Evolutionary conservation across 1,140 invertebrate genomes (phyloP).

Genomic region (Mizuhopecten yessoensis): DNA sequence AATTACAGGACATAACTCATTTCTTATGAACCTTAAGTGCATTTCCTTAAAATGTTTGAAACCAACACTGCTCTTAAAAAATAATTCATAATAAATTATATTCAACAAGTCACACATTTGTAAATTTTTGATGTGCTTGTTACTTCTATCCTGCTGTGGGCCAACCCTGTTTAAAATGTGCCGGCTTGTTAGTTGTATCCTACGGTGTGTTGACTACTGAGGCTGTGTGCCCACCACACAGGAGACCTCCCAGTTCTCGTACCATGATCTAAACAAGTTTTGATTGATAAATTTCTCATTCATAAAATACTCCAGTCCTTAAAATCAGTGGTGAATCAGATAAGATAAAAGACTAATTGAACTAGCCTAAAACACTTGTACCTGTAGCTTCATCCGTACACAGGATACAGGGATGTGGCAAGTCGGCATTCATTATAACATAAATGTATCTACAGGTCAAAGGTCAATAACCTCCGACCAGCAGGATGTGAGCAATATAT

Average conservation of each 20-base stretch:
- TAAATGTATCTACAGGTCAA: neutral
- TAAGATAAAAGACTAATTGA: conserved; percentile 22
- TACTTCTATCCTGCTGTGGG: neutral
- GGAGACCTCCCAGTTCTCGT: neutral
- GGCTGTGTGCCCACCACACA: neutral
- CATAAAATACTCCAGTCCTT: neutral
- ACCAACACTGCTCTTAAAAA: neutral
- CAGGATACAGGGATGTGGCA: neutral
- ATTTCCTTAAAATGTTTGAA: neutral
- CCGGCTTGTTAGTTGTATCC: neutral
- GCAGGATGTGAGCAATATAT: neutral
- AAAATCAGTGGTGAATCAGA: neutral
- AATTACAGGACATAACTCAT: neutral
- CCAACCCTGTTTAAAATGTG: neutral
- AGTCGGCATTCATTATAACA: neutral
- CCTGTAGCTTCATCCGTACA: neutral
- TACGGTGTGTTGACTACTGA: neutral
- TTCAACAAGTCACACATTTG: neutral
- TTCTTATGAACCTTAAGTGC: neutral
- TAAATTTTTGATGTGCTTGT: conserved; percentile 3
- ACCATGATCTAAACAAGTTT: neutral
- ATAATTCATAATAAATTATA: neutral
- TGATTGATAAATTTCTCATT: conserved; percentile 10
- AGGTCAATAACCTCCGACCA: neutral
- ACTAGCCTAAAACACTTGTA: neutral